Evolutionary conservation across 2,113 vertebrate genomes (phyloP).

Genomic region (Felis catus): DNA sequence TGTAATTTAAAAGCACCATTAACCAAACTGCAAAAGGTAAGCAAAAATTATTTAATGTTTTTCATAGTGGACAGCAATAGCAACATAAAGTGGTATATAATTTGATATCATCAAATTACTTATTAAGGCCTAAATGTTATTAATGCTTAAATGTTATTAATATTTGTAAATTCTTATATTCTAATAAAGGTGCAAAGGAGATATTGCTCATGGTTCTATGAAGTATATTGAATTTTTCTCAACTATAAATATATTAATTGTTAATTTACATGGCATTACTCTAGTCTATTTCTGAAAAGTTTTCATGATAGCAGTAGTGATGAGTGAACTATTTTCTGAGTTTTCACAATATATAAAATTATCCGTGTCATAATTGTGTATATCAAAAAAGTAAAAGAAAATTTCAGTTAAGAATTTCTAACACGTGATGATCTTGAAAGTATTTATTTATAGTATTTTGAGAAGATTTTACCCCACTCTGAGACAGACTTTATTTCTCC

Average conservation of each 20-base stretch:
- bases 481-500: constrained; percentile 45
- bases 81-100: not conserved
- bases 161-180: constrained; percentile 28
- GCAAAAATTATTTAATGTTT: not conserved
- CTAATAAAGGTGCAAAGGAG: not conserved
- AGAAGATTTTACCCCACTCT: not conserved
- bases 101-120: constrained; percentile 24
- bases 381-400: constrained; percentile 40
- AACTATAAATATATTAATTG: not conserved
- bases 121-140: not conserved
- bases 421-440: not conserved
- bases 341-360: constrained; percentile 40
- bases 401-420: constrained; percentile 65
- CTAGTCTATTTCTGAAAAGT: constrained; percentile 34
- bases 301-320: not conserved
- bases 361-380: constrained; percentile 14
- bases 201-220: not conserved
- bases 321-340: not conserved
- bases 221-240: not conserved
- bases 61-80: not conserved
- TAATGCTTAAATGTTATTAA: not conserved
- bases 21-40: not conserved
- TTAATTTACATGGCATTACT: constrained; percentile 16
- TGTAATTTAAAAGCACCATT: not conserved
- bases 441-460: constrained; percentile 12